Base-by-base conservation (phyloP, 2,888 invertebrate genomes). In the Bhutanitis thaidina region DNA sequence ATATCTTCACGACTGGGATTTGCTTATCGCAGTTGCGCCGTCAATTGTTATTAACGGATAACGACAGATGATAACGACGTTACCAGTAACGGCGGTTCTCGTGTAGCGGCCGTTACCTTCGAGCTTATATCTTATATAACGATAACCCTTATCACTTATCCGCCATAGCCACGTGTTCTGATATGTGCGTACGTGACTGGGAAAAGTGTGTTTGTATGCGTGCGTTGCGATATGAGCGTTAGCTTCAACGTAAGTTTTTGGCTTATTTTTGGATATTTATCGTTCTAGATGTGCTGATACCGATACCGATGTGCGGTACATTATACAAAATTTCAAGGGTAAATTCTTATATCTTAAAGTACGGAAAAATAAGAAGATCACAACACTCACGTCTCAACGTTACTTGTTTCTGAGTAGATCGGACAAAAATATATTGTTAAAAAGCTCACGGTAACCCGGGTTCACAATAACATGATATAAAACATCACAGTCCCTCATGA, bases 31-130 rank as follows among this genome's bases (percentile, higher is more conserved):
- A 39, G 15, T 45, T 49, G 47, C 35, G 39, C 35, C 35, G 53
- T 55, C 53, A 48, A 34, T 61, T 56, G 36, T 55, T 60, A 66
- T 71, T 74, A 76, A 77, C 74, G 76, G 67, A 67, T 70, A 69
- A 60, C 69, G 74, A 54, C 61, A 65, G 71, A 65, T 66, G 58
- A 60, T 57, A 53, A 49, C 56, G 59, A 38, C 55, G 60, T 54
- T 66, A 60, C 47, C 53, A 47, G 46, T 65, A 66, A 64, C 64
- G 62, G 40, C 56, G 52, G 39, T 39, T 43, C 48, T 45, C 56
- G 57, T 48, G 52, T 67, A 69, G 63, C 69, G 67, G 66, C 64
- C 70, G 71, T 68, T 69, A 67, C 54, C 55, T 47, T 54, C 53
- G 7, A 30, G 45, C 56, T 58, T 55, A 61, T 55, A 57, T 66